A percentile compares a stretch with the other conserved stretches of the same genome.
phyloP scores from a whole-genome alignment of 2,888 invertebrate species.

The Notocelia uddmanniana region DNA sequence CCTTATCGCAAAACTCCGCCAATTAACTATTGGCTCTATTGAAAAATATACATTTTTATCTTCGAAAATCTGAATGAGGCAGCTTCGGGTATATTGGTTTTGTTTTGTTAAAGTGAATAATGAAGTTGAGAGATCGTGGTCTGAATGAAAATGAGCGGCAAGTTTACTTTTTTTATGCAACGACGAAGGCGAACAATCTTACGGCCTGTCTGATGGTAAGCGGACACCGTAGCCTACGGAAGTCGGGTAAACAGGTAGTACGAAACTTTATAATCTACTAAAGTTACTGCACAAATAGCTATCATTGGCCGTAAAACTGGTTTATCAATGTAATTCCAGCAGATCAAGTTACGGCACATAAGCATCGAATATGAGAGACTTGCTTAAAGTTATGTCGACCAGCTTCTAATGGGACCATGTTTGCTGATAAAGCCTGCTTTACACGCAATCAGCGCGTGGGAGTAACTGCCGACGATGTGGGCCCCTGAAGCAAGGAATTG shows the following conservation, averaged over 20 bases:
- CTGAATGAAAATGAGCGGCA: background rate
- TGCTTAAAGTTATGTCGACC: background rate
- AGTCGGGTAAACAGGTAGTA: too few relatives aligned
- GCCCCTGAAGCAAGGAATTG: conserved; percentile 8
- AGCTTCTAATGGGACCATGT: background rate
- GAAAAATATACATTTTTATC: conserved; percentile 9
- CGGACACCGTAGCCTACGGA: too few relatives aligned
- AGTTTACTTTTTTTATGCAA: background rate
- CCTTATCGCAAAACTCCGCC: conserved; percentile 30
- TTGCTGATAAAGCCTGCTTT: conserved; percentile 1
- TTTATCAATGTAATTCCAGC: too few relatives aligned
- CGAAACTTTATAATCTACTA: too few relatives aligned
- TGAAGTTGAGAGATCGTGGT: conserved; percentile 7
- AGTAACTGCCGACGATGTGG: conserved; percentile 21
- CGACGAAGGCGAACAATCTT: too few relatives aligned
- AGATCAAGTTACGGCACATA: too few relatives aligned
- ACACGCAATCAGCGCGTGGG: conserved; percentile 17
- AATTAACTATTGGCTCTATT: conserved; percentile 28
- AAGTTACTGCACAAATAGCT: too few relatives aligned
- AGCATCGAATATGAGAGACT: background rate
- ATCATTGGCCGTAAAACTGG: too few relatives aligned
- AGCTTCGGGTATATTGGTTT: background rate
- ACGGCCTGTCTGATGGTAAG: too few relatives aligned
- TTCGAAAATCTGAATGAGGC: conserved; percentile 14
- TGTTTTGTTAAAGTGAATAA: conserved; percentile 18